Evolutionary conservation across 2,797 vertebrate genomes (phyloP).

Genomic region (Hemitrygon akajei): DNA sequence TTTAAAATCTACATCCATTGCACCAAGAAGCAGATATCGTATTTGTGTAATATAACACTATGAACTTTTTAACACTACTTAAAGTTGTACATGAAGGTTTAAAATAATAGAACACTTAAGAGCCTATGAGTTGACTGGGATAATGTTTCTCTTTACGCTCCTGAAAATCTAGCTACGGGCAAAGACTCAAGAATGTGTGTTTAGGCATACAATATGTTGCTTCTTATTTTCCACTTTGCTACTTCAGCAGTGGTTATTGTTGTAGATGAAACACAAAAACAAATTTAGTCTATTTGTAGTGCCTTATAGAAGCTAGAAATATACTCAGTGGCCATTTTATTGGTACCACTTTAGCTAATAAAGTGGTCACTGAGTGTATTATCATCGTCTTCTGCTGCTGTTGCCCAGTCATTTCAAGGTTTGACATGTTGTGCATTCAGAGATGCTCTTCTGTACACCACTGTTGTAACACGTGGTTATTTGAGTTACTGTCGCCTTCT

Average conservation of each 20-base stretch:
- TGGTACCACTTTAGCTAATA: too few species aligned
- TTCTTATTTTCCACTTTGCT: not conserved
- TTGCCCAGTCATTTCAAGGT: too few species aligned
- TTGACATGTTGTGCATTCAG: too few species aligned
- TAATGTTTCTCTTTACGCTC: not conserved
- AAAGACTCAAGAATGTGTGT: not conserved
- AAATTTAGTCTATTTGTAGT: not conserved
- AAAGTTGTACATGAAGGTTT: not conserved
- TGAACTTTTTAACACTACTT: not conserved
- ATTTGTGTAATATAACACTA: not conserved
- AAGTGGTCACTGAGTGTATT: too few species aligned
- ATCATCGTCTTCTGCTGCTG: too few species aligned
- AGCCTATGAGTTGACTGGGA: not conserved
- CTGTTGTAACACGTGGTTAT: too few species aligned
- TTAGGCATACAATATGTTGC: not conserved
- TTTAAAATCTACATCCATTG: conserved; percentile 10
- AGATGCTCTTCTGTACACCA: too few species aligned
- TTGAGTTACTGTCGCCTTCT: too few species aligned
- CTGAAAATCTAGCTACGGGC: not conserved
- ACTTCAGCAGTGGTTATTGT: not conserved
- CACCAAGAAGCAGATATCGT: not conserved
- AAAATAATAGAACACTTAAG: not conserved
- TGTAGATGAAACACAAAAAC: not conserved
- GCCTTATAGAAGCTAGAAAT: not conserved
- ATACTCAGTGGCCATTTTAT: too few species aligned